Evolutionary conservation across 1,140 invertebrate species (phyloP).

Genomic region (Cepaea nemoralis): DNA sequence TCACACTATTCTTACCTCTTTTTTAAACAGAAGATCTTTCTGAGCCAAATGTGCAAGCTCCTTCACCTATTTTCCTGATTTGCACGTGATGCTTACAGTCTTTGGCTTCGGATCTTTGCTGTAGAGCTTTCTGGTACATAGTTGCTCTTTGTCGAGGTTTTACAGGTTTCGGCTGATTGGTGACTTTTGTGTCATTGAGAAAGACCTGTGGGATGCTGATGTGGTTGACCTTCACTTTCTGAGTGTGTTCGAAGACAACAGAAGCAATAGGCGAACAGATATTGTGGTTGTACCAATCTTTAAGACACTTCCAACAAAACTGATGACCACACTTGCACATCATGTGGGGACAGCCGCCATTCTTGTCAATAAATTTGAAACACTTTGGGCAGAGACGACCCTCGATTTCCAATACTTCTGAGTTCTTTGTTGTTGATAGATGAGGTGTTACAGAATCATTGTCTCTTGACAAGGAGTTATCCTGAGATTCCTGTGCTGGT

Average conservation of each 20-base stretch:
- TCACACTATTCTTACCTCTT: not conserved
- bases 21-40: not conserved
- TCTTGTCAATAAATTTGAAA: constrained; percentile 41
- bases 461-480: not conserved
- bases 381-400: constrained; percentile 43
- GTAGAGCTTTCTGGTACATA: constrained; percentile 17
- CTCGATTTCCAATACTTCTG: not conserved
- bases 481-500: not conserved
- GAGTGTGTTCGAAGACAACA: not conserved
- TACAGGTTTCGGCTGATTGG: not conserved
- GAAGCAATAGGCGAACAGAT: not conserved
- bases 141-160: not conserved
- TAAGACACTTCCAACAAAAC: constrained; percentile 44
- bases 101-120: constrained; percentile 6
- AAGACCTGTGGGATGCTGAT: not conserved
- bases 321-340: constrained; percentile 31
- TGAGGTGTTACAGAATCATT: not conserved
- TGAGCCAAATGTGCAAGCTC: not conserved
- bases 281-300: not conserved
- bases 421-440: not conserved
- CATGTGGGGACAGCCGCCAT: constrained; percentile 44
- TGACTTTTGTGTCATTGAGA: not conserved
- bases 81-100: not conserved
- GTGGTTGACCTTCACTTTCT: not conserved
- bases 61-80: not conserved